phyloP scores from a whole-genome alignment of 53 echinoderm and acorn worm species.

The Stichopus horrens region DNA sequence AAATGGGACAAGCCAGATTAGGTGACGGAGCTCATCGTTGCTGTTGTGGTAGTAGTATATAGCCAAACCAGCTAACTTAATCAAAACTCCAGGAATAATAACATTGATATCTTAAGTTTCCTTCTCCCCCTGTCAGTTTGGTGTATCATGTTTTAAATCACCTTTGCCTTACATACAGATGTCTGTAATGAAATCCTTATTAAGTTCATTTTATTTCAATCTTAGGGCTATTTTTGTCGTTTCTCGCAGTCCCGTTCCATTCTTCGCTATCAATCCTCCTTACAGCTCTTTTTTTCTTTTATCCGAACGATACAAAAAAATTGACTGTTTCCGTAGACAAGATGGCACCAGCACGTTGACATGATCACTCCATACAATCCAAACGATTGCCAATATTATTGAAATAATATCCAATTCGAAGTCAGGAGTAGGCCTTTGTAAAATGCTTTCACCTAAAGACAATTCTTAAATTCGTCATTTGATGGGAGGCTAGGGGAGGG shows the following conservation, averaged over 20 bases:
- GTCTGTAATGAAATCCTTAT: slow-evolving; percentile 33
- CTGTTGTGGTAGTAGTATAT: neutral
- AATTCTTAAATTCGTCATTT: slow-evolving; percentile 36
- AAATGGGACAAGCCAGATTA: neutral
- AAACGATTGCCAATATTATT: slow-evolving; percentile 21
- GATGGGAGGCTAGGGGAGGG: slow-evolving; percentile 33
- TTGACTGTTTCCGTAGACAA: slow-evolving; percentile 15
- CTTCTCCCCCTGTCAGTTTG: neutral
- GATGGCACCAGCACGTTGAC: slow-evolving; percentile 36
- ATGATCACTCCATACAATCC: slow-evolving; percentile 25
- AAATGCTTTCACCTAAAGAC: slow-evolving; percentile 14
- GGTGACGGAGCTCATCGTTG: neutral
- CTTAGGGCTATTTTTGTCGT: slow-evolving; percentile 12
- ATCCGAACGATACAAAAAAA: neutral
- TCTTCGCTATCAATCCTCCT: slow-evolving; percentile 1
- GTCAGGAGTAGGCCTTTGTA: slow-evolving; percentile 29
- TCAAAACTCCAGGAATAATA: slow-evolving; percentile 10
- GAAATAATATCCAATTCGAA: slow-evolving; percentile 35
- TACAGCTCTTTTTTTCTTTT: neutral
- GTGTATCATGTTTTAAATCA: slow-evolving; percentile 32
- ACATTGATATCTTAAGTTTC: slow-evolving; percentile 22
- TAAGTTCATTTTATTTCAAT: slow-evolving; percentile 15
- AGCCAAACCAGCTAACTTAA: neutral
- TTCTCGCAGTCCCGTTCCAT: neutral
- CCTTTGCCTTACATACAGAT: slow-evolving; percentile 41